Base-by-base conservation (phyloP, 1,140 invertebrate species). In the Camponotus pennsylvanicus region DNA sequence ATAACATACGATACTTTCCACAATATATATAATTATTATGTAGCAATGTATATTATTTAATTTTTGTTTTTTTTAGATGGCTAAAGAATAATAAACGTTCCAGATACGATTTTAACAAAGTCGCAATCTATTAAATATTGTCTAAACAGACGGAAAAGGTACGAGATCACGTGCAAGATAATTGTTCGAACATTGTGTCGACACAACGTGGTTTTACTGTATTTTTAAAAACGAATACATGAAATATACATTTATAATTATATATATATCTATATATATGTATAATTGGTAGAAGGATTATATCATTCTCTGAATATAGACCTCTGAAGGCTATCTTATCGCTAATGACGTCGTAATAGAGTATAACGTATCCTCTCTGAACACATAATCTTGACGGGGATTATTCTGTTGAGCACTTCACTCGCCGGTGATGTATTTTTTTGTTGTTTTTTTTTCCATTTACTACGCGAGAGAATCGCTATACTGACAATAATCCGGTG, bases 221-320 rank as follows among this genome's bases (percentile, higher is more conserved):
- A 91, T 91, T 85, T 77, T 91, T 70, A 83, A 87, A 89, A 91
- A 89, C 63, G 18, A 87, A 89, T 91, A 91, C 90, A 91, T 85
- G 90, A 91, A 91, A 89, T 89, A 87, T 91, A 91, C 87, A 91
- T 55, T 89, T 83, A 89, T 85, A 85, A 52, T 84, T 70, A 32
- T 45, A 66, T 85, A 52, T 52, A 52, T 40, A 40, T 6, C 3
- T 40, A 40, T 40, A 40, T 40, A 40, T 40, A 86, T 70, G 34
- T 67, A 55, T 61, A 70, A 34, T 83, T 69, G 21, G 69, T 79
- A 82, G 63, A 77, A 86, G 63, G 49, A 83, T 63, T 69, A 69
- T 82, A 37, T 67, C 70, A 52, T 78, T 90, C 42, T 55, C 55
- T 32, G 59, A 70, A 82, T 52, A 52, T 86, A 55, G 64, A 87